Conservation (phyloP, 1,140 invertebrate species). For the Limonius californicus region DNA sequence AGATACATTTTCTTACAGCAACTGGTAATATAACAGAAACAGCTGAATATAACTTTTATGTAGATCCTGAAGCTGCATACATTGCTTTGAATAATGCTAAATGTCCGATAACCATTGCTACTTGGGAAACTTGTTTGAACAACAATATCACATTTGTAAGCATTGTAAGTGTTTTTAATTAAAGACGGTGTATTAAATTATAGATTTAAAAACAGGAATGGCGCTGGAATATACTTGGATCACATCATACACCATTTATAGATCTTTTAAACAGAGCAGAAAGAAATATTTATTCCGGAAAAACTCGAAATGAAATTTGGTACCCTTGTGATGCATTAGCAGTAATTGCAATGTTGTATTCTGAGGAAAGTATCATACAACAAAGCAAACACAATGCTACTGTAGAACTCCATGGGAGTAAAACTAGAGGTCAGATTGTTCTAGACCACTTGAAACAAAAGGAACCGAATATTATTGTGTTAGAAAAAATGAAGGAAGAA, state of each 20-base stretch:
- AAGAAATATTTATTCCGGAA: slow-evolving; percentile 2
- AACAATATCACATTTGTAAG: slow-evolving; percentile 11
- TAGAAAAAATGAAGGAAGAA: slow-evolving; percentile 15
- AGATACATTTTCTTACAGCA: background rate
- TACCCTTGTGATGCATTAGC: slow-evolving; percentile 17
- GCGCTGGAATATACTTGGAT: slow-evolving; percentile 8
- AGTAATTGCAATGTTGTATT: slow-evolving; percentile 11
- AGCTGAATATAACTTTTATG: slow-evolving; percentile 77
- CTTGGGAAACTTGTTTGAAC: slow-evolving; percentile 56
- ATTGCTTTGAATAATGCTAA: slow-evolving; percentile 57
- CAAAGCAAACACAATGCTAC: slow-evolving; percentile 13
- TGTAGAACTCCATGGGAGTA: slow-evolving; percentile 17
- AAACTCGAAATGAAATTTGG: background rate
- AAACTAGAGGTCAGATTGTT: slow-evolving; percentile 19
- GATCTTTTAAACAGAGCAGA: slow-evolving; percentile 16
- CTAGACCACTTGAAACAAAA: slow-evolving; percentile 19
- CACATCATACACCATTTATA: background rate
- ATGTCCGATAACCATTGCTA: slow-evolving; percentile 58
- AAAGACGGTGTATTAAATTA: too few species aligned
- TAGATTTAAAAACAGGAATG: background rate
- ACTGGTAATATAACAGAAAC: slow-evolving; percentile 62
- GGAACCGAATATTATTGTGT: slow-evolving; percentile 17
- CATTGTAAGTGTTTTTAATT: too few species aligned
- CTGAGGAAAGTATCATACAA: slow-evolving; percentile 5
- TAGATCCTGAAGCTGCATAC: slow-evolving; percentile 74